These are phyloP conservation scores for Phymatocera aterrima DNA, from an alignment of 2,888 invertebrate species.

Conservation along the genomic window DNA sequence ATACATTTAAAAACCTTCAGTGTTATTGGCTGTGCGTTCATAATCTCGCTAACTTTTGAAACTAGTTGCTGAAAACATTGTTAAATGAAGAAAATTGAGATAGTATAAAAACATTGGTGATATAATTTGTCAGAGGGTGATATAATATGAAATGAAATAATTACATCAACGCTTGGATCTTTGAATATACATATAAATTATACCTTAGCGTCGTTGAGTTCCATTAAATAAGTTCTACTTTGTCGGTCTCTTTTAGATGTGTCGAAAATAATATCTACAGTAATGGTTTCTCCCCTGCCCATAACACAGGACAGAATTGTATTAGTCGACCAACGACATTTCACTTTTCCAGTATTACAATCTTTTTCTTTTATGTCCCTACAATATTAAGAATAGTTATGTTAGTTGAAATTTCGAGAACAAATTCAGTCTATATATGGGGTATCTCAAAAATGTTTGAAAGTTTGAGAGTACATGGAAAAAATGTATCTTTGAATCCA, in stretches of 20 bases:
- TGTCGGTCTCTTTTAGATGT: conserved; percentile 78
- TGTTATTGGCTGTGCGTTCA: conserved; percentile 75
- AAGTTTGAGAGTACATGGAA: too few relatives aligned
- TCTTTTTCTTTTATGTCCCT: conserved; percentile 77
- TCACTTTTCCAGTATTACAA: conserved; percentile 70
- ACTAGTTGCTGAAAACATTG: conserved; percentile 73
- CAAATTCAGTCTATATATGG: not conserved
- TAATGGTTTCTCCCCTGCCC: conserved; percentile 72
- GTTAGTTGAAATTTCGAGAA: conserved; percentile 2
- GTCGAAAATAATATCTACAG: conserved; percentile 79
- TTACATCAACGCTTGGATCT: not conserved
- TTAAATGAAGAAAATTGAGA: conserved; percentile 25
- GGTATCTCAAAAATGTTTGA: too few relatives aligned
- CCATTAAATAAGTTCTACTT: conserved; percentile 78
- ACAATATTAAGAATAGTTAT: conserved; percentile 49
- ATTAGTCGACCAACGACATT: conserved; percentile 70
- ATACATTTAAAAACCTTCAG: conserved; percentile 76
- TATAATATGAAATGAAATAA: not conserved
- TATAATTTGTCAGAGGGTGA: not conserved
- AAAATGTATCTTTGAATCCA: not conserved
- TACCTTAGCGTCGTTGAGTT: conserved; percentile 78
- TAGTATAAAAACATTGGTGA: not conserved
- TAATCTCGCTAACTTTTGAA: conserved; percentile 73
- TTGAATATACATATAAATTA: conserved; percentile 25
- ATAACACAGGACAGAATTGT: conserved; percentile 69